phyloP scores from a whole-genome alignment of 1,140 invertebrate species.

The Heliconius hewitsoni region DNA sequence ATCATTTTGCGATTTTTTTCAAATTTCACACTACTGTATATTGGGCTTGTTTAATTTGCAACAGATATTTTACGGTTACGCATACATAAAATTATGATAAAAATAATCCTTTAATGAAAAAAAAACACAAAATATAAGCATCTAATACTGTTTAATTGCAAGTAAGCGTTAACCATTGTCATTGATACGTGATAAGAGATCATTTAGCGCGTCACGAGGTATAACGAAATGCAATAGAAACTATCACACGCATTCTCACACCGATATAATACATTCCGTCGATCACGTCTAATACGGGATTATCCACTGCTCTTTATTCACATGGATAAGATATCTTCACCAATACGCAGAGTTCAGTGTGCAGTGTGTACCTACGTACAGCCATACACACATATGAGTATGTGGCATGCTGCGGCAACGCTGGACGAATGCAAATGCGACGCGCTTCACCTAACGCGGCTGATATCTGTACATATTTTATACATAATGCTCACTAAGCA shows the following conservation, averaged over 20 bases:
- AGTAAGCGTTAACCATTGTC: neutral
- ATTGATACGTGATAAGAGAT: neutral
- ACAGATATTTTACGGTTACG: no score
- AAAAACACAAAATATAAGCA: no score
- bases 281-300: constrained; percentile 23
- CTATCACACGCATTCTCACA: constrained; percentile 18
- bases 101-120: no score
- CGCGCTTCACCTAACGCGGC: constrained; percentile 1
- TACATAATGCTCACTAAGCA: neutral
- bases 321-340: constrained; percentile 1
- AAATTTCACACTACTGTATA: neutral
- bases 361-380: neutral
- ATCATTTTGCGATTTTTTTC: neutral
- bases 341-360: neutral
- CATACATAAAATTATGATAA: no score
- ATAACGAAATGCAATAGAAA: constrained; percentile 38
- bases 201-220: constrained; percentile 4
- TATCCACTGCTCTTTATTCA: constrained; percentile 5
- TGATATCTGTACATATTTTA: neutral
- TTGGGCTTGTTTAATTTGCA: neutral
- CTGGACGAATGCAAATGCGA: neutral
- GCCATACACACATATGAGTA: no score
- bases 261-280: constrained; percentile 20
- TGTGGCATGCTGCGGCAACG: neutral
- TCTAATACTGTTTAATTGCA: neutral